Evolutionary conservation across 1,140 invertebrate genomes (phyloP), one percentile per base, ranked within the genome.

Genomic region (Leptoteleia sp.): DNA sequence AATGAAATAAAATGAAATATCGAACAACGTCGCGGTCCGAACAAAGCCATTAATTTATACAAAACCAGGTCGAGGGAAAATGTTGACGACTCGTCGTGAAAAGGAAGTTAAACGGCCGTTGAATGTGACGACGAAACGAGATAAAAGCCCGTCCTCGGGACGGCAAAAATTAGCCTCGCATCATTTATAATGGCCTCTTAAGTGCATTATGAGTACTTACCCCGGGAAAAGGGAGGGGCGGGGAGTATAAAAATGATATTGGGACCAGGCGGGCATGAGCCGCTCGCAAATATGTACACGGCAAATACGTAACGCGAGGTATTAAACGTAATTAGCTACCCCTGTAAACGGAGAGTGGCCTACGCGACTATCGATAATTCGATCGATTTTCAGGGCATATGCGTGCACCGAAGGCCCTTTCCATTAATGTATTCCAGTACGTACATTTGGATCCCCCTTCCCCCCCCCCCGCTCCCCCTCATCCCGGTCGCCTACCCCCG

Each of bases 311-410:
- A 85, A 85, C 81, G 85, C 77, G 84, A 79, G 83, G 81, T 87
- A 88, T 87, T 87, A 87, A 87, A 88, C 84, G 87, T 88, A 88
- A 88, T 88, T 87, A 88, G 83, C 83, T 75, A 82, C 77, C 83
- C 73, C 42, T 84, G 82, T 84, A 84, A 83, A 81, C 79, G 59
- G 50, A 48, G 81, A 82, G 81, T 81, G 79, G 47, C 75, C 77
- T 78, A 82, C 81, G 82, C 65, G 78, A 65, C 80, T 82, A 87
- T 85, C 83, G 85, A 87, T 85, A 82, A 81, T 86, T 82, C 81
- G 82, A 88, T 87, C 83, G 86, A 84, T 83, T 65, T 55, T 6
- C 59, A 35, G 50, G 59, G 42, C 57, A 61, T 19, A 62, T 25
- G 45, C 71, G 50, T 61, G 37, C 40, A 57, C 37, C 29, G 43